Percentiles rank a stretch among this genome's conserved stretches.
phyloP scores from a whole-genome alignment of 2,888 invertebrate genomes.

The Plebejus argus region DNA sequence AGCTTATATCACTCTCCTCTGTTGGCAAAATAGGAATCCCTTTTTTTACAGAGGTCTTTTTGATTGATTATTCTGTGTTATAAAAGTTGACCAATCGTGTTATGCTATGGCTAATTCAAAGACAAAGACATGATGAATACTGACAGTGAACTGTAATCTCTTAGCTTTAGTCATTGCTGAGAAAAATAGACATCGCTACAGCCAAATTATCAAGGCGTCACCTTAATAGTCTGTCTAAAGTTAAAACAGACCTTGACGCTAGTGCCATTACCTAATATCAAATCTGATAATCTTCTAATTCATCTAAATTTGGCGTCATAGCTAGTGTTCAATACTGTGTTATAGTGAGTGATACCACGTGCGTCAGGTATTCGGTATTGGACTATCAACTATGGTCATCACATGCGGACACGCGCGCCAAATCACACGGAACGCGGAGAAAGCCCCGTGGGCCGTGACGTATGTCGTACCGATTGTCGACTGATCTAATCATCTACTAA shows the following conservation, averaged over 20 bases:
- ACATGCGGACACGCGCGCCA: constrained; percentile 4
- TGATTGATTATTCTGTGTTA: no score
- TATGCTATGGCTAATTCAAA: no score
- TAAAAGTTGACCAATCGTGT: no score
- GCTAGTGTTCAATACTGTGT: not conserved
- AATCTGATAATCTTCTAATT: not conserved
- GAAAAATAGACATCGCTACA: no score
- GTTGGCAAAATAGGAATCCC: no score
- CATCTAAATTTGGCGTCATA: not conserved
- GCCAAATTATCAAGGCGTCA: no score
- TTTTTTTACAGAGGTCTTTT: no score
- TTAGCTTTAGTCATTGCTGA: no score
- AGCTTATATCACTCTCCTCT: no score
- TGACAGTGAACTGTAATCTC: no score
- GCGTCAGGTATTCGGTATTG: not conserved
- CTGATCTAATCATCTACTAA: not conserved
- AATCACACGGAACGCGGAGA: constrained; percentile 26
- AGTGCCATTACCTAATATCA: not conserved
- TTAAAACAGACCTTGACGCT: not conserved
- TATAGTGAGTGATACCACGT: not conserved
- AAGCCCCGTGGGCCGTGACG: constrained; percentile 27
- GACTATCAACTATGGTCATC: not conserved
- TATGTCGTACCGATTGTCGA: not conserved
- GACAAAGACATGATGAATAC: no score
- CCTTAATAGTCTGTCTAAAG: no score